Base-by-base conservation (phyloP, 2,797 vertebrate genomes). In the Mycteria americana region DNA sequence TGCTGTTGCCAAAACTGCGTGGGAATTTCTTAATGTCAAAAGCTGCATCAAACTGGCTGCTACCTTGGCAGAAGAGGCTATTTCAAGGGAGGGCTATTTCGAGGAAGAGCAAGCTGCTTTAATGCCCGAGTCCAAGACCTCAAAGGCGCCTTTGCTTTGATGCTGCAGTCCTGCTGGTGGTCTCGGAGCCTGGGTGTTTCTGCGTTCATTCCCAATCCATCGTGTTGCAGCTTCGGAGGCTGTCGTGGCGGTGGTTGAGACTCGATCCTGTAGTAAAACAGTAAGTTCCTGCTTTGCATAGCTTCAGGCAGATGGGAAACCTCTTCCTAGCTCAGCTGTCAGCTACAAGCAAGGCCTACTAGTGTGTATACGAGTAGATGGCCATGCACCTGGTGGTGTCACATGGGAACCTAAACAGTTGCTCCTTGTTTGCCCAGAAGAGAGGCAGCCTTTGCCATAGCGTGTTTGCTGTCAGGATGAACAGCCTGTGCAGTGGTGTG, bases 301-400 rank as follows among this genome's bases (percentile, higher is more conserved):
- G 78, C 75, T 77, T 62, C 35, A 60, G 95, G 64, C 56, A 93
- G 78, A 23, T 60, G 64, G 64, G 33, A 88, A 74, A 37, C 33
- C 45, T 95, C 69, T 72, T 79, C 37, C 63, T 46, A 43, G 67
- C 10, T 16, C 50, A 63, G 70, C 70, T 93, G 57, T 72, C 45
- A 54, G 73, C 63, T 37, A 6, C 3, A 2, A 46, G 54, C 54
- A 27, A 37, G 91, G 70, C 43, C 67, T 51, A 25, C 30, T 1
- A 6, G 33, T 0, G 1, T 37, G 18, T 51, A 3, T 33, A 23
- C 17, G 30, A 54, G 54, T 54, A n/a, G 59, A 13, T 41, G 65
- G 16, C 70, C 5, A 0, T 5, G 15, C 30, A 65, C 19, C 19
- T 3, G 0, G 16, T 27, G 25, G 18, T 82, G 39, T 56, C 70